Evolutionary conservation across 2,888 invertebrate genomes (phyloP).

Genomic region (Adela reaumurella): DNA sequence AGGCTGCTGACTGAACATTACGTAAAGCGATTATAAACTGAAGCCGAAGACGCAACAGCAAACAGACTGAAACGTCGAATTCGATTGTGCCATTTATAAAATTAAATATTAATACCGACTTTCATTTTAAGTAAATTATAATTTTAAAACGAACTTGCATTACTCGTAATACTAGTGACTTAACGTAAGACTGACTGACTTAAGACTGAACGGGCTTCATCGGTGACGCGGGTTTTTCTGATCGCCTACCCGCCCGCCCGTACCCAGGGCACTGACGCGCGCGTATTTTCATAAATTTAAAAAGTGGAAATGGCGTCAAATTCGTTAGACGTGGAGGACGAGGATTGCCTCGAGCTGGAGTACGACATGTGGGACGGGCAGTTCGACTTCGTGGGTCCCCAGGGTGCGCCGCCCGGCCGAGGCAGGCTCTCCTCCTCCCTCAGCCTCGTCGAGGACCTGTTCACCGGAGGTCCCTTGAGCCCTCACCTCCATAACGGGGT

Average conservation of each 20-base stretch:
- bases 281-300: too few relatives aligned
- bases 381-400: slow-evolving; percentile 76
- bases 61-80: neutral
- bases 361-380: slow-evolving; percentile 89
- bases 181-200: too few relatives aligned
- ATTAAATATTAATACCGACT: neutral
- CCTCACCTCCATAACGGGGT: slow-evolving; percentile 43
- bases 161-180: neutral
- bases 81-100: neutral
- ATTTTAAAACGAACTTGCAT: neutral
- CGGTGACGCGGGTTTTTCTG: too few relatives aligned
- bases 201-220: too few relatives aligned
- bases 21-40: too few relatives aligned
- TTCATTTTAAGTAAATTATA: neutral
- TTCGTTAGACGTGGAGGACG: slow-evolving; percentile 40
- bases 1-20: too few relatives aligned
- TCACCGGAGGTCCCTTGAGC: slow-evolving; percentile 42
- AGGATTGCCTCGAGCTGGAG: slow-evolving; percentile 68
- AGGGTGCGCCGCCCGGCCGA: slow-evolving; percentile 34
- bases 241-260: too few relatives aligned
- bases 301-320: too few relatives aligned
- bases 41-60: too few relatives aligned
- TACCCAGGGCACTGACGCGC: too few relatives aligned
- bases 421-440: slow-evolving; percentile 35
- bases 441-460: slow-evolving; percentile 45